Percentiles rank a stretch among this genome's conserved stretches.
Evolutionary conservation across 2,797 vertebrate genomes (phyloP).

Genomic region (Adrianichthys oophorus): DNA sequence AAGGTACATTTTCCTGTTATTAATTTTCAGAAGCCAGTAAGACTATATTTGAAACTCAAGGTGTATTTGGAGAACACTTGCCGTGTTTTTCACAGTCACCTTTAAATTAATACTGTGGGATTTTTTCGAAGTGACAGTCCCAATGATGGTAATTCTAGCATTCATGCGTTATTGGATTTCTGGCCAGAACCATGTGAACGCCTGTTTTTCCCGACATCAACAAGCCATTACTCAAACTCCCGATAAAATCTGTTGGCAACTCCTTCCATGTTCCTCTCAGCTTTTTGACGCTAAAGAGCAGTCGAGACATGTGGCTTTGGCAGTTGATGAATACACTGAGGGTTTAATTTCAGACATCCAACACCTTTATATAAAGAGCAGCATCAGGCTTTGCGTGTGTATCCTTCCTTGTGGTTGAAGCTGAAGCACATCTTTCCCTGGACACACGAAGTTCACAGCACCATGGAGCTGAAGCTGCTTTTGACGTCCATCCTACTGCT

Average conservation of each 20-base stretch:
- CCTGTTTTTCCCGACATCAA: background rate
- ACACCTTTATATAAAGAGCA: slow-evolving; percentile 54
- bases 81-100: slow-evolving; percentile 5
- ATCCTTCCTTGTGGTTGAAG: slow-evolving; percentile 8
- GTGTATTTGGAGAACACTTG: slow-evolving; percentile 19
- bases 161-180: too few relatives aligned
- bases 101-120: background rate
- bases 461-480: slow-evolving; percentile 50
- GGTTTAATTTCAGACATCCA: slow-evolving; percentile 33
- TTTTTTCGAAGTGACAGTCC: too few relatives aligned
- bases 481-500: slow-evolving; percentile 38
- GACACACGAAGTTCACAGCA: background rate
- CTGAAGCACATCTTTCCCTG: background rate
- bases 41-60: slow-evolving; percentile 8
- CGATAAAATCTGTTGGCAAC: slow-evolving; percentile 22
- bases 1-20: too few relatives aligned
- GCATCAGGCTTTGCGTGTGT: slow-evolving; percentile 8
- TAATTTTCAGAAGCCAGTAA: slow-evolving; percentile 1
- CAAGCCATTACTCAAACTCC: slow-evolving; percentile 13
- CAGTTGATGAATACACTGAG: slow-evolving; percentile 20
- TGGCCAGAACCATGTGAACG: too few relatives aligned
- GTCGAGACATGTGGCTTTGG: slow-evolving; percentile 10
- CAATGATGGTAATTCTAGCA: too few relatives aligned
- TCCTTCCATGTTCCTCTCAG: slow-evolving; percentile 2
- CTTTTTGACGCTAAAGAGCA: slow-evolving; percentile 5